These are phyloP conservation scores for Coreius guichenoti DNA, from an alignment of 2,797 vertebrate species.

Conservation along the genomic window DNA sequence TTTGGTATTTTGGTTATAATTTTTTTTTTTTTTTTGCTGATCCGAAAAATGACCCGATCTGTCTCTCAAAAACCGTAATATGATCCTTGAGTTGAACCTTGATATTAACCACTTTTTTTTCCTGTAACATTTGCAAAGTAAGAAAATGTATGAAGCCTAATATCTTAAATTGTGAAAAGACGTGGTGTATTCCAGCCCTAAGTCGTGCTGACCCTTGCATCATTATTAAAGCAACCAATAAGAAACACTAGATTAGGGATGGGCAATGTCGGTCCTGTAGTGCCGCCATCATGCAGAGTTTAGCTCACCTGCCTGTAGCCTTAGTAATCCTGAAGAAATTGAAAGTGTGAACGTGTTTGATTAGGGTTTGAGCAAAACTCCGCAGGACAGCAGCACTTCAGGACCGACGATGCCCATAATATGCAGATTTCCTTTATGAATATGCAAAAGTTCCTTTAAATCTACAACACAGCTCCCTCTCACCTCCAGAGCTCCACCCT, in stretches of 20 bases:
- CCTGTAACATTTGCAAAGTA: background rate
- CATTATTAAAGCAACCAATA: background rate
- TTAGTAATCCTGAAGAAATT: too few species aligned
- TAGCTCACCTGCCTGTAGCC: too few species aligned
- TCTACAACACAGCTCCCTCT: conserved; percentile 40
- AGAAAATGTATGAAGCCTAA: background rate
- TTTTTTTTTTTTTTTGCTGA: too few species aligned
- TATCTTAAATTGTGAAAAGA: background rate
- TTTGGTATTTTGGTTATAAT: too few species aligned
- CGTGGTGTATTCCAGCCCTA: background rate
- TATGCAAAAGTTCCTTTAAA: background rate
- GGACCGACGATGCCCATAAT: background rate
- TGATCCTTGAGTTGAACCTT: too few species aligned
- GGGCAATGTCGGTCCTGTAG: too few species aligned
- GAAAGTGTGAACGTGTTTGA: too few species aligned
- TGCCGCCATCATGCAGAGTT: too few species aligned
- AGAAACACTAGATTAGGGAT: background rate
- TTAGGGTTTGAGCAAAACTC: too few species aligned
- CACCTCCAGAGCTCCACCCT: conserved; percentile 94
- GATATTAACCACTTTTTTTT: too few species aligned
- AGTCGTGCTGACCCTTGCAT: background rate
- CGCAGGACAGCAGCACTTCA: too few species aligned
- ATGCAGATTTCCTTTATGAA: background rate
- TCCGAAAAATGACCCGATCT: accelerated
- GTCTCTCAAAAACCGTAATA: too few species aligned